These are phyloP conservation scores for Chorisops tibialis DNA, from an alignment of 2,888 invertebrate species.

Conservation along the genomic window DNA sequence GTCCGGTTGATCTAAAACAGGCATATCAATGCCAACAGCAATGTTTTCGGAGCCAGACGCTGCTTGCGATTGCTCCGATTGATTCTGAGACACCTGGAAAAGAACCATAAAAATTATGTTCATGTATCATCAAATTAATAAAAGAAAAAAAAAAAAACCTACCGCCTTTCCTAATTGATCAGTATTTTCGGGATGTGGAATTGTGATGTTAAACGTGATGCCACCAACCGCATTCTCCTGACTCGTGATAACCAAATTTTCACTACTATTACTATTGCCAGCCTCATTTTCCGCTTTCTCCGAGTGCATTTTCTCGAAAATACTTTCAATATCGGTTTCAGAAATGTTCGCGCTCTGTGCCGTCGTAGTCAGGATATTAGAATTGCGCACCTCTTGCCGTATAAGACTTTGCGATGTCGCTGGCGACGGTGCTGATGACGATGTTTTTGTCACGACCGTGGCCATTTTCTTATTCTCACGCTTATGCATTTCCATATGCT, in stretches of 20 bases:
- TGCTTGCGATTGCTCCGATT: constrained; percentile 28
- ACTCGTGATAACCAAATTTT: constrained; percentile 51
- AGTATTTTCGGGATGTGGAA: constrained; percentile 46
- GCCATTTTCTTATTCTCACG: constrained; percentile 41
- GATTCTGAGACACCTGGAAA: constrained; percentile 18
- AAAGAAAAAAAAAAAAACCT: neutral
- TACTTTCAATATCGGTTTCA: constrained; percentile 52
- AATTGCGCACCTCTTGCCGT: constrained; percentile 37
- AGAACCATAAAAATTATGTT: neutral
- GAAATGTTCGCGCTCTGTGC: constrained; percentile 36
- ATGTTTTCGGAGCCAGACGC: constrained; percentile 38
- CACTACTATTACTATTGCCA: constrained; percentile 36
- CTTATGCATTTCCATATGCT: constrained; percentile 53
- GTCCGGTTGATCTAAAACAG: constrained; percentile 49
- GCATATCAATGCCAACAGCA: constrained; percentile 52
- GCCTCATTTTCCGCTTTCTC: constrained; percentile 48
- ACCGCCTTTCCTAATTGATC: constrained; percentile 5
- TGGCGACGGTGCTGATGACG: constrained; percentile 21
- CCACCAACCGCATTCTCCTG: constrained; percentile 50
- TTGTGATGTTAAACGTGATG: constrained; percentile 52
- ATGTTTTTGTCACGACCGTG: constrained; percentile 21
- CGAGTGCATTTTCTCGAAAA: constrained; percentile 53
- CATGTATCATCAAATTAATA: neutral
- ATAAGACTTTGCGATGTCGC: constrained; percentile 33
- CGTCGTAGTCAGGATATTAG: constrained; percentile 30